Evolutionary conservation across 2,797 vertebrate species (phyloP).

Genomic region (Steatocranus sp.): DNA sequence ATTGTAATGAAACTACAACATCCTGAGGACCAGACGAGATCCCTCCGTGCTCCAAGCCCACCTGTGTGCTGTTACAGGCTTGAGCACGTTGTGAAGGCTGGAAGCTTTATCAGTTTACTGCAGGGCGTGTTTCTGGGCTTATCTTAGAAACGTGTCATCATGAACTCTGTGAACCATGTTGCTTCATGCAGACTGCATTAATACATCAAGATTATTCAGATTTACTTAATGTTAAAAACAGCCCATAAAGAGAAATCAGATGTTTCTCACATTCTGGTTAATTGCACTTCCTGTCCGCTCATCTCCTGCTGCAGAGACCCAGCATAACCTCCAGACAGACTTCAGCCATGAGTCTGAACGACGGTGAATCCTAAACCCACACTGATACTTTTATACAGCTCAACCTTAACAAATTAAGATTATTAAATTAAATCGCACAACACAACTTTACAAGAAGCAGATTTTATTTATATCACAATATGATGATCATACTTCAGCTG

Average conservation of each 20-base stretch:
- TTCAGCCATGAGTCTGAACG: background rate
- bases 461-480: background rate
- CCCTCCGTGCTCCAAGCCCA: accelerated
- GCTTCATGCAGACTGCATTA: background rate
- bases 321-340: accelerated
- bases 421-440: background rate
- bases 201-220: background rate
- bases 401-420: background rate
- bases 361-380: accelerated
- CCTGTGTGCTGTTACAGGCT: accelerated
- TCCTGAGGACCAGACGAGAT: background rate
- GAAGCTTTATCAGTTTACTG: background rate
- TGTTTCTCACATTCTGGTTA: background rate
- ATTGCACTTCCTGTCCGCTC: background rate
- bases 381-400: accelerated
- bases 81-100: too few species aligned
- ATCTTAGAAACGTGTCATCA: accelerated
- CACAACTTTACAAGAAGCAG: background rate
- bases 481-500: background rate
- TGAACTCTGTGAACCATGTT: background rate
- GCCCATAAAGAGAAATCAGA: accelerated
- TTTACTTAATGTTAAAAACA: accelerated
- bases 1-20: accelerated
- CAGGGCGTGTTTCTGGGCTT: background rate
- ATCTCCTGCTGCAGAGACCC: background rate